These are phyloP conservation scores for Cephalotes varians DNA, from an alignment of 2,888 invertebrate genomes.

Conservation along the genomic window DNA sequence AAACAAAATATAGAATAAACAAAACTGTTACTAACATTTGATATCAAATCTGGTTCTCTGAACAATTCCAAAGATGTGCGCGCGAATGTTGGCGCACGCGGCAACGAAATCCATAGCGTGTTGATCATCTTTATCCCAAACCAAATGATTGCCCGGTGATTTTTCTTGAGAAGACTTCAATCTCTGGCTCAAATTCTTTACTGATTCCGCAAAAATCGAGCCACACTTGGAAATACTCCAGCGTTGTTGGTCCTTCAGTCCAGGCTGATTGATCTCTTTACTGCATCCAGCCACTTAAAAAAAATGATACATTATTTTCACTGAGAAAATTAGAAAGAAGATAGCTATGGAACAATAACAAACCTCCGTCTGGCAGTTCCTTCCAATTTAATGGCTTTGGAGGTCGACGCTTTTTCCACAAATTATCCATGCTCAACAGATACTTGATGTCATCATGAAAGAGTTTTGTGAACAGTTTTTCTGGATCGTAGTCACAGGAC, in stretches of 20 bases:
- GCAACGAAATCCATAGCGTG: slow-evolving; percentile 98
- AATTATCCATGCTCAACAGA: slow-evolving; percentile 96
- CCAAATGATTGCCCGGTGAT: slow-evolving; percentile 89
- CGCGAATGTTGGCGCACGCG: slow-evolving; percentile 96
- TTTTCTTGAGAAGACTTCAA: slow-evolving; percentile 86
- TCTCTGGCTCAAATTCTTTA: slow-evolving; percentile 88
- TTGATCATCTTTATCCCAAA: slow-evolving; percentile 99
- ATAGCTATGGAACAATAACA: neutral
- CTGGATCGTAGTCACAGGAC: slow-evolving; percentile 92
- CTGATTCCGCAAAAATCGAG: slow-evolving; percentile 90
- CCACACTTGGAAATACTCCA: slow-evolving; percentile 94
- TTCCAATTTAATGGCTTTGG: slow-evolving; percentile 94
- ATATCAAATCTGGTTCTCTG: slow-evolving; percentile 96
- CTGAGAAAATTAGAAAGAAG: neutral
- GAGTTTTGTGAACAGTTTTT: slow-evolving; percentile 96
- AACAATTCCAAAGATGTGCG: slow-evolving; percentile 95
- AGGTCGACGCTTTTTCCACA: slow-evolving; percentile 96
- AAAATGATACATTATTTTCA: slow-evolving; percentile 15
- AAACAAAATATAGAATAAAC: neutral
- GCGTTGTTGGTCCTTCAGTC: slow-evolving; percentile 91
- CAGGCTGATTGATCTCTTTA: slow-evolving; percentile 86
- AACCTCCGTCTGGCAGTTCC: slow-evolving; percentile 86
- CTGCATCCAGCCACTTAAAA: slow-evolving; percentile 86
- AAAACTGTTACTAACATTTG: slow-evolving; percentile 91
- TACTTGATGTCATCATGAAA: slow-evolving; percentile 98